Evolutionary conservation across 1,140 invertebrate species (phyloP).

Genomic region (Drosophila setifemur): DNA sequence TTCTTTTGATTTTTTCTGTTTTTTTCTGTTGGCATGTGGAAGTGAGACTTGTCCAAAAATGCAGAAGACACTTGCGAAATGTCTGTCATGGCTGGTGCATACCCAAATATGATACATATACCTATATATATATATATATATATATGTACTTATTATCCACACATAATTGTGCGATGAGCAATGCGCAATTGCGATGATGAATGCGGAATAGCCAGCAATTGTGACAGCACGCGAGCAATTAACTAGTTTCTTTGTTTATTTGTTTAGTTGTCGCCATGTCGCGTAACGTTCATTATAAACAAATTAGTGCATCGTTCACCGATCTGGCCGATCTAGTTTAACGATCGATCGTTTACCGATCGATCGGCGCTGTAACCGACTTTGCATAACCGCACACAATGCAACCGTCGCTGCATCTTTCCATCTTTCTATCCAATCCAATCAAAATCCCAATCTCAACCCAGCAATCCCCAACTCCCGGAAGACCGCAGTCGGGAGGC

Average conservation of each 20-base stretch:
- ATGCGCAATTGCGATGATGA: neutral
- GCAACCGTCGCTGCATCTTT: conserved; percentile 5
- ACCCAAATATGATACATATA: neutral
- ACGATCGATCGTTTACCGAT: neutral
- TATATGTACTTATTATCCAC: neutral
- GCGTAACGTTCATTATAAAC: conserved; percentile 69
- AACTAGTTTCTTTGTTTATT: conserved; percentile 47
- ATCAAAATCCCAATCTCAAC: neutral
- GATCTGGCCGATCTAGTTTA: conserved; percentile 56
- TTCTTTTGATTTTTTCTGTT: neutral
- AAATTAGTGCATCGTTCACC: conserved; percentile 66
- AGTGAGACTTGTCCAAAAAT: neutral
- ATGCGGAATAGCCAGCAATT: conserved; percentile 62
- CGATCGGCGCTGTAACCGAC: conserved; percentile 22
- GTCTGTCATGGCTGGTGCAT: conserved; percentile 28
- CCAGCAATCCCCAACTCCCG: conserved; percentile 27
- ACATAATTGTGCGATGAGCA: neutral
- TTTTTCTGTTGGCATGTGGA: neutral
- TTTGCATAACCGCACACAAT: conserved; percentile 47
- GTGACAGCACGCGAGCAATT: conserved; percentile 76
- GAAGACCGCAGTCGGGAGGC: conserved; percentile 47
- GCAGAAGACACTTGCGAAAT: conserved; percentile 38
- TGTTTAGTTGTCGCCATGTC: neutral
- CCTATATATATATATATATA: too few relatives aligned
- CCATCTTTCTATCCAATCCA: neutral